Base-by-base conservation (phyloP, 2,888 invertebrate species). In the Morpho helenor region DNA sequence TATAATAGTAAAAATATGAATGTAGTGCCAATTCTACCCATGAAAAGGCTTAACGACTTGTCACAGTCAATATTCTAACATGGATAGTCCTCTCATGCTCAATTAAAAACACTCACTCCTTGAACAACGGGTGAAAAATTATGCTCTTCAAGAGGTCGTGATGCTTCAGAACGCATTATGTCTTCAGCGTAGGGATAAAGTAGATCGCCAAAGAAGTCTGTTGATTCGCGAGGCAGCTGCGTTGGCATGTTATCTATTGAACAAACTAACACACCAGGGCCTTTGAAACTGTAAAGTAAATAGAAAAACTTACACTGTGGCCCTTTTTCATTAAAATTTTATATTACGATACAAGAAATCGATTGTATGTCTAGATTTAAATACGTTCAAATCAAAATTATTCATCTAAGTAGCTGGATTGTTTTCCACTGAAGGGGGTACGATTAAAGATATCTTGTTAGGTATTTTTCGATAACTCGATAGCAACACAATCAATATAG, bases 231-330 rank as follows among this genome's bases (percentile, higher is more conserved):
- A 0, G 99, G 99, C 63, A 99, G 91, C 81, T 99, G 99, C 0
- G 99, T 99, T 0, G 99, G 99, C 99, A 99, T 99, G 85, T 99
- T 99, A 85, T 99, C 99, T 68, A 99, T 99, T 10, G 99, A 99
- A 79, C 99, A 99, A n/a, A 99, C 99, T 54, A 99, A 87, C 1
- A 99, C 98, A 22, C 99, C 99, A 0, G 98, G 96, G 0, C 99
- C 99, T 81, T 96, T 97, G 85, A 98, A 98, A 81, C 97, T 96
- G 72, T 22, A 41, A 45, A 57, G 10, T 47, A 45, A 45, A 45
- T 56, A 52, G 31, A 45, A 46, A 31, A 31, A 3, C 31, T 31
- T 31, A 31, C 31, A 31, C 31, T 31, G 31, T 31, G 31, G 31
- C 5, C 31, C 31, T 31, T 5, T 31, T 31, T 31, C 16, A 31